Evolutionary conservation across 2,113 vertebrate species (phyloP), one percentile per base, ranked within the genome.

Genomic region (Rhadina sibilatrix): DNA sequence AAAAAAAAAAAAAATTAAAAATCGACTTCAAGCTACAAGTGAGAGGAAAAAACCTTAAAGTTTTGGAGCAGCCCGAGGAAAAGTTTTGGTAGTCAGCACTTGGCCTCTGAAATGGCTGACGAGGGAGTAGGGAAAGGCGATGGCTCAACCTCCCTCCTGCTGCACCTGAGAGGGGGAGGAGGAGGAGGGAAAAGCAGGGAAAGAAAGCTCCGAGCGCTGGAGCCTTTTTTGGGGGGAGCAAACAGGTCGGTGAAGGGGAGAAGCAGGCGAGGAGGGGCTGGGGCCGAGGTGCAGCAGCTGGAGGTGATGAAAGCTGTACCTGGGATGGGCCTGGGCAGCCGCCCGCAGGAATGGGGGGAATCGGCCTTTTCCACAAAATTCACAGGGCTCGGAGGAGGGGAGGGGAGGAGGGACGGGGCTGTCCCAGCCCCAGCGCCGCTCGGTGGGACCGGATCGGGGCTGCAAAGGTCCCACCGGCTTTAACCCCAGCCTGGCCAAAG

Each of bases 331-430:
- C 76, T 37, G 85, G 42, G 50, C 86, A 38, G 77, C 68, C 37
- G 60, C 77, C 77, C 52, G n/a, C 64, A 9, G 76, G 10, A 28
- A 57, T 19, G 59, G 33, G 68, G 37, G 66, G 8, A 18, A 28
- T 3, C 0, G 52, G 37, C 15, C 4, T n/a, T 11, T 7, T 4
- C 3, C 7, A 21, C 22, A 12, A 2, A n/a, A 1, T 2, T 2
- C 7, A 1, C 42, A 6, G 57, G 25, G 21, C 7, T 24, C 11
- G 35, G 37, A 21, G 35, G 10, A 15, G 19, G 30, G 42, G 10
- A 15, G 19, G 22, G 30, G 19, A 13, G 65, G 4, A 44, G 33
- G 50, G 12, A 13, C 19, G 5, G 27, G 23, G 37, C 52, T 20
- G 60, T 7, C 8, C 59, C 50, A 33, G 40, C 14, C n/a, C n/a